phyloP scores from a whole-genome alignment of 2,888 invertebrate genomes.

The Euspilapteryx auroguttella region DNA sequence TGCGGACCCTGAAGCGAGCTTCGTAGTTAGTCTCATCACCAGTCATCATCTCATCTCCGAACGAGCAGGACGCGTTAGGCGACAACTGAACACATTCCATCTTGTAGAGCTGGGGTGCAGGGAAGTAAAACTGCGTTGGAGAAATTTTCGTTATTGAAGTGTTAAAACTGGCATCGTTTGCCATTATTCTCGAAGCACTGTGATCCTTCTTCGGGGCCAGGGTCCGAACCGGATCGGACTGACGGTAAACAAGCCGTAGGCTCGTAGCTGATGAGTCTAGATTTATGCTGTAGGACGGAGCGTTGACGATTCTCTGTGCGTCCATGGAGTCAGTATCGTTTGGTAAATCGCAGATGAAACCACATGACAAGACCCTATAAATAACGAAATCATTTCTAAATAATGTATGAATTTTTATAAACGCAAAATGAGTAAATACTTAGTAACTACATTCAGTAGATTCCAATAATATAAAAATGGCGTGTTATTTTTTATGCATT shows the following conservation, averaged over 20 bases:
- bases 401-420: too few species aligned
- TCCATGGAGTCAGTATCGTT: constrained; percentile 39
- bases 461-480: too few species aligned
- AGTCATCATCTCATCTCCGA: constrained; percentile 28
- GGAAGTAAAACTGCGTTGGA: constrained; percentile 61
- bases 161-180: constrained; percentile 59
- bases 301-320: constrained; percentile 38
- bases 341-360: constrained; percentile 59
- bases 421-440: too few species aligned
- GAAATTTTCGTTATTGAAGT: constrained; percentile 61
- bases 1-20: constrained; percentile 21
- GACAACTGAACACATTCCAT: constrained; percentile 28
- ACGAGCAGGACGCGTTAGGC: constrained; percentile 32
- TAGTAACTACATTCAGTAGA: too few species aligned
- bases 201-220: constrained; percentile 42
- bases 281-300: constrained; percentile 58
- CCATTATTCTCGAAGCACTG: constrained; percentile 53
- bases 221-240: constrained; percentile 15
- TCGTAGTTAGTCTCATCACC: constrained; percentile 17
- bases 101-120: constrained; percentile 56
- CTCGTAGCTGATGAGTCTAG: constrained; percentile 34
- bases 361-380: constrained; percentile 54
- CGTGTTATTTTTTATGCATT: too few species aligned
- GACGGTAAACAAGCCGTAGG: constrained; percentile 29
- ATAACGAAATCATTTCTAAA: too few species aligned